Conservation (phyloP, 2,888 invertebrate species). For the Drosophila borealis region DNA sequence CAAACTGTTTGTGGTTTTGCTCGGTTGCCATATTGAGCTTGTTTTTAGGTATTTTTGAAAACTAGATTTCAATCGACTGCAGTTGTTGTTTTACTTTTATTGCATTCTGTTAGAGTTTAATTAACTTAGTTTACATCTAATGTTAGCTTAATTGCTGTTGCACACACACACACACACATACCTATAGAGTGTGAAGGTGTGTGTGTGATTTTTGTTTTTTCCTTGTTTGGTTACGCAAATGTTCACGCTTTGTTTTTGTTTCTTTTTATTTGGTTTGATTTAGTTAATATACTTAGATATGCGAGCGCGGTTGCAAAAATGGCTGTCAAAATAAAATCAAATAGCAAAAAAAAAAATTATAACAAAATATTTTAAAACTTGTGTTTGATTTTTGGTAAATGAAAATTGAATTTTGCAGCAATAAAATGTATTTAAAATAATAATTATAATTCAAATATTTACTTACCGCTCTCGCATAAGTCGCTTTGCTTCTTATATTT, state of each 20-base stretch:
- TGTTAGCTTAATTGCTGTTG: constrained; percentile 74
- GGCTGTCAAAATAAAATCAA: not conserved
- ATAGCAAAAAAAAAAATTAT: not conserved
- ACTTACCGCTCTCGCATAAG: constrained; percentile 36
- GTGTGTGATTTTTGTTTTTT: constrained; percentile 40
- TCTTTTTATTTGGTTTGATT: constrained; percentile 42
- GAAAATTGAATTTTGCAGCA: constrained; percentile 23
- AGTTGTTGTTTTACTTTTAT: constrained; percentile 46
- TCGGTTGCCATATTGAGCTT: constrained; percentile 1
- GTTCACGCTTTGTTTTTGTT: constrained; percentile 64
- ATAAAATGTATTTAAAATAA: constrained; percentile 20
- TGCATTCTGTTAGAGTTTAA: constrained; percentile 69
- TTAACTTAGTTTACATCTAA: constrained; percentile 77
- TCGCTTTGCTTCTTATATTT: constrained; percentile 57
- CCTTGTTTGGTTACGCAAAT: constrained; percentile 78
- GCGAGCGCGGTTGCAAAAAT: constrained; percentile 35
- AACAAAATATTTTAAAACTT: not conserved
- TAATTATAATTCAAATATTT: constrained; percentile 5
- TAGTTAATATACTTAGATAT: constrained; percentile 35
- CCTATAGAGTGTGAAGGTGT: constrained; percentile 16
- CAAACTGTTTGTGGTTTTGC: constrained; percentile 19
- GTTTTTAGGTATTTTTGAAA: constrained; percentile 35
- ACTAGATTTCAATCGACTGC: constrained; percentile 38
- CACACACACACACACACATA: constrained; percentile 34
- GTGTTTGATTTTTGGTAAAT: not conserved